Conservation (phyloP, 1,140 invertebrate genomes). For the Drosophila athabasca region DNA sequence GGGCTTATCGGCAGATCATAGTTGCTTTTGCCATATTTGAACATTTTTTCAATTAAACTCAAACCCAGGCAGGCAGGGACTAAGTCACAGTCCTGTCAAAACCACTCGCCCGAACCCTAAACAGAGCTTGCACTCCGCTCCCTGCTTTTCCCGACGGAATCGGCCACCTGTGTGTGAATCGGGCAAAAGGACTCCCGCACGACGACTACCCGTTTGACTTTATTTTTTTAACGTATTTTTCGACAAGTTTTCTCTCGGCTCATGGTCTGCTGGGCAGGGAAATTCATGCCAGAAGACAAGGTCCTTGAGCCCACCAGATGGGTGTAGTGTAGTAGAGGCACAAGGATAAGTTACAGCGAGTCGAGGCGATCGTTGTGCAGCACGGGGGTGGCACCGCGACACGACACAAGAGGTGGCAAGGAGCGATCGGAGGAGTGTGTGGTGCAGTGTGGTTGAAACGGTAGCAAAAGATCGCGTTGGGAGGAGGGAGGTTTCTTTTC, state of each 20-base stretch:
- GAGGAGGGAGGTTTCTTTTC: background rate
- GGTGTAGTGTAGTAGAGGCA: background rate
- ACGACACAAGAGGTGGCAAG: conserved; percentile 26
- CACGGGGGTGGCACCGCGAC: conserved; percentile 44
- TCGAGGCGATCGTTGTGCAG: conserved; percentile 9
- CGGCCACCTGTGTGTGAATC: conserved; percentile 44
- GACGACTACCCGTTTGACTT: background rate
- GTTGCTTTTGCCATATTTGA: conserved; percentile 7
- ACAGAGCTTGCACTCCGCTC: background rate
- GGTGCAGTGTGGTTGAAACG: conserved; percentile 31
- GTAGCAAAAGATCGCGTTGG: conserved; percentile 27
- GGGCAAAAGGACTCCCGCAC: background rate
- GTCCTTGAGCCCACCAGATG: conserved; percentile 44
- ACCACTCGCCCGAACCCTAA: too few species aligned
- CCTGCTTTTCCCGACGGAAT: conserved; percentile 13
- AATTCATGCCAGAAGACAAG: conserved; percentile 49
- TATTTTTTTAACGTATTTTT: conserved; percentile 67
- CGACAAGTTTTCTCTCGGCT: conserved; percentile 58
- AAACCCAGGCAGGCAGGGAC: background rate
- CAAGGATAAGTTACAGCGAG: conserved; percentile 20
- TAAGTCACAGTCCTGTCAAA: too few species aligned
- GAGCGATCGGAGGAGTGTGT: conserved; percentile 15
- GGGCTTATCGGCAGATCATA: conserved; percentile 30
- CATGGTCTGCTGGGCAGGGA: conserved; percentile 54
- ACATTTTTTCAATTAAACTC: conserved; percentile 48